Evolutionary conservation across 2,797 vertebrate species (phyloP).

Genomic region (Cryptoprocta ferox): DNA sequence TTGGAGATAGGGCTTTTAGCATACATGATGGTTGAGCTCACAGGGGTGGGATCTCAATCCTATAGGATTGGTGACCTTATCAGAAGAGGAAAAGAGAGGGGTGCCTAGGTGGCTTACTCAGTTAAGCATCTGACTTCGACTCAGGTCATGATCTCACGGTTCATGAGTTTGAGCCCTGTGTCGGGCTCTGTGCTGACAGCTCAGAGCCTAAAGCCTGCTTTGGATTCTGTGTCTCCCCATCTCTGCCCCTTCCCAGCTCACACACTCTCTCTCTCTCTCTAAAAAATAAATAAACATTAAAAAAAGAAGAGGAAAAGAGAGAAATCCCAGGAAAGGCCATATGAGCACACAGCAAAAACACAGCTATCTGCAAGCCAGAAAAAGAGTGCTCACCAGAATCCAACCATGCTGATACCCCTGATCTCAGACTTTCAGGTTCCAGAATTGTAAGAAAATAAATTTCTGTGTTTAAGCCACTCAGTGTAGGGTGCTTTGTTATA

Average conservation of each 20-base stretch:
- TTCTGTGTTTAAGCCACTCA: neutral
- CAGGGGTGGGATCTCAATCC: neutral
- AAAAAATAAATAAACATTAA: too few relatives aligned
- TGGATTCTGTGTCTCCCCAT: too few relatives aligned
- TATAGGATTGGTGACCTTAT: neutral
- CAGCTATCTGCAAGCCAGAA: neutral
- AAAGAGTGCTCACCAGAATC: neutral
- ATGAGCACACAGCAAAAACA: neutral
- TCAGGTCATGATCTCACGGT: too few relatives aligned
- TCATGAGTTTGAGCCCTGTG: too few relatives aligned
- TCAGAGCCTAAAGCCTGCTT: too few relatives aligned
- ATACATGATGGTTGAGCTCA: neutral
- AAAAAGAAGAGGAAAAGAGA: neutral
- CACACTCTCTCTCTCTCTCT: too few relatives aligned
- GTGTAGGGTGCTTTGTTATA: neutral
- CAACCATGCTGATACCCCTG: neutral
- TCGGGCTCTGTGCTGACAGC: too few relatives aligned
- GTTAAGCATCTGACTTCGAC: too few relatives aligned
- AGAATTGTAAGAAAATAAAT: neutral
- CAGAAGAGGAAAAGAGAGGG: neutral
- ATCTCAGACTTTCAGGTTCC: neutral
- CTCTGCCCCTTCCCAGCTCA: too few relatives aligned
- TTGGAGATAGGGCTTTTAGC: neutral
- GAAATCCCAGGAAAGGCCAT: neutral
- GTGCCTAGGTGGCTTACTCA: too few relatives aligned